Percentiles rank a stretch among this genome's conserved stretches.
phyloP scores from a whole-genome alignment of 2,113 vertebrate genomes.

The Catharus bicknelli region DNA sequence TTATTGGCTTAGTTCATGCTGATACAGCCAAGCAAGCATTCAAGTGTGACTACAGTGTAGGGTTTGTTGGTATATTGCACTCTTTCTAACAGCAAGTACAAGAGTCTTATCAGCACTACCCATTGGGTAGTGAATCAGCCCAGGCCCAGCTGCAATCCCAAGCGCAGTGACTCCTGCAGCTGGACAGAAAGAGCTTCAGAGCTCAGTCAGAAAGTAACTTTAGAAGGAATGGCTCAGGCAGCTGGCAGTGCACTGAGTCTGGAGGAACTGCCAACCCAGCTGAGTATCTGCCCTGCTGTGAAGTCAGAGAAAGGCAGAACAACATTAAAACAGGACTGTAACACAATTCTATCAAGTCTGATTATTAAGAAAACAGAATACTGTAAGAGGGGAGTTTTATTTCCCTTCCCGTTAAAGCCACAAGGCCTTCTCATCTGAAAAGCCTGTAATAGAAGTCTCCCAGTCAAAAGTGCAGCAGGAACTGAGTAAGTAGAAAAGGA shows the following conservation, averaged over 20 bases:
- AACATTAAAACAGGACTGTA: neutral
- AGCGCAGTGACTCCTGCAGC: neutral
- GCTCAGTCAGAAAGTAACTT: neutral
- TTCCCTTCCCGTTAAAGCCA: neutral
- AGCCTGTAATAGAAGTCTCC: neutral
- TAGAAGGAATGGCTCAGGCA: neutral
- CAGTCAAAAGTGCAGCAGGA: neutral
- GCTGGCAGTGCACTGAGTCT: neutral
- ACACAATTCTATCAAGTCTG: neutral
- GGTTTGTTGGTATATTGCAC: neutral
- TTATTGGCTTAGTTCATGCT: constrained; percentile 23
- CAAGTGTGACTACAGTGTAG: neutral
- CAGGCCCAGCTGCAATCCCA: neutral
- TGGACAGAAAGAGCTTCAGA: neutral
- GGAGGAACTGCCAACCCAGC: accelerated
- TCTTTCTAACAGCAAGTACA: neutral
- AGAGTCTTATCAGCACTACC: neutral
- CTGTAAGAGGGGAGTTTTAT: neutral
- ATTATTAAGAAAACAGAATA: neutral
- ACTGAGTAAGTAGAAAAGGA: neutral
- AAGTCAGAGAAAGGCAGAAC: neutral
- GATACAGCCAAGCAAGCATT: constrained; percentile 33
- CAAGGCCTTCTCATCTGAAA: neutral
- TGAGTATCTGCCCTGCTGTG: neutral
- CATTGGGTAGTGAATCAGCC: neutral